A percentile compares a stretch with the other conserved stretches of the same genome.
phyloP scores from a whole-genome alignment of 1,140 invertebrate genomes.

The Heliconius melpomene region DNA sequence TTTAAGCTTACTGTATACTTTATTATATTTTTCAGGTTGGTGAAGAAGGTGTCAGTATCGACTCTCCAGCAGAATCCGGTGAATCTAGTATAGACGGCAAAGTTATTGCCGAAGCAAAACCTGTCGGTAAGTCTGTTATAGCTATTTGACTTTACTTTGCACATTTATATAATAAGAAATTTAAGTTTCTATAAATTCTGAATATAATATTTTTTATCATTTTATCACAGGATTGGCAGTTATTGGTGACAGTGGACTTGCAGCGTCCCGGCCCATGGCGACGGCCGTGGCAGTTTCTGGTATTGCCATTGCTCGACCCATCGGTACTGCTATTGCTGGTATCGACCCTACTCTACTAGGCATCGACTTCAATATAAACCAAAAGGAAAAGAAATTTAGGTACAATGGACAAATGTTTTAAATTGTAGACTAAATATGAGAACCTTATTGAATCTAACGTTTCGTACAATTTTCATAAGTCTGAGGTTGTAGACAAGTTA shows the following conservation, averaged over 20 bases:
- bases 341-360: constrained; percentile 81
- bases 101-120: constrained; percentile 86
- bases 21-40: constrained; percentile 59
- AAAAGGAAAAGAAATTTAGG: constrained; percentile 33
- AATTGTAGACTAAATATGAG: not conserved
- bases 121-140: constrained; percentile 80
- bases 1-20: not conserved
- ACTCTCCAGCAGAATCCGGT: constrained; percentile 55
- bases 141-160: no score
- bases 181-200: no score
- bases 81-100: constrained; percentile 74
- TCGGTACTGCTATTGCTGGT: constrained; percentile 87
- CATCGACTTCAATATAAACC: constrained; percentile 59
- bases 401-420: constrained; percentile 18
- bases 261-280: constrained; percentile 85
- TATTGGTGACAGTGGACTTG: constrained; percentile 85
- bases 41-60: constrained; percentile 78
- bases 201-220: no score
- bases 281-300: constrained; percentile 86
- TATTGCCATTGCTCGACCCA: constrained; percentile 84
- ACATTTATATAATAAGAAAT: not conserved
- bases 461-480: no score
- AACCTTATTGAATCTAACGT: no score
- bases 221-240: constrained; percentile 78
- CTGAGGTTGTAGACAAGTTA: no score